These are phyloP conservation scores for Lacanobia oleracea DNA, from an alignment of 2,888 invertebrate species.

Conservation along the genomic window DNA sequence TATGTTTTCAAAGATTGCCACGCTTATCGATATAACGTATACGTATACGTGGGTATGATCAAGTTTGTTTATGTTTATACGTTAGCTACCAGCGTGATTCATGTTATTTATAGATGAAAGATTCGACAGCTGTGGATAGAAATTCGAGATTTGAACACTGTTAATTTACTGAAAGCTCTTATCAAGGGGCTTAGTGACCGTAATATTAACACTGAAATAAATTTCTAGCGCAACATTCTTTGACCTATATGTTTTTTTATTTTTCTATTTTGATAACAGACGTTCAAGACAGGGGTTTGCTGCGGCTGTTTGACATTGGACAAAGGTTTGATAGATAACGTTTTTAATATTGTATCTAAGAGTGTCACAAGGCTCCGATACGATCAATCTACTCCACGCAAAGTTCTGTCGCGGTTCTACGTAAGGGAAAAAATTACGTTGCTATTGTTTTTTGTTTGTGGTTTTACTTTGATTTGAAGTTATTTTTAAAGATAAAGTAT, in stretches of 20 bases:
- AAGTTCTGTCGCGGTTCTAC: slow-evolving; percentile 20
- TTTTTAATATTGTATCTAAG: slow-evolving; percentile 35
- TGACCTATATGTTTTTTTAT: not conserved
- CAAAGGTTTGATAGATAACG: slow-evolving; percentile 33
- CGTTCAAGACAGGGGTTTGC: not conserved
- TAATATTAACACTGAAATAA: not conserved
- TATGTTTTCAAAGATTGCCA: too few relatives aligned
- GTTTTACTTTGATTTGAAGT: slow-evolving; percentile 3
- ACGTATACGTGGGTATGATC: not conserved
- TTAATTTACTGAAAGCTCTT: not conserved
- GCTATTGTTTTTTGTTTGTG: slow-evolving; percentile 21
- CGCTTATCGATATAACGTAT: not conserved
- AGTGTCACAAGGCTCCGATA: slow-evolving; percentile 7
- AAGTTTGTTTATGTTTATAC: slow-evolving; percentile 16
- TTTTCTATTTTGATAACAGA: not conserved
- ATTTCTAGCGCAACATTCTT: not conserved
- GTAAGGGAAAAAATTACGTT: too few relatives aligned
- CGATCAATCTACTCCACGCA: slow-evolving; percentile 23
- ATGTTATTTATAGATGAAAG: slow-evolving; percentile 30
- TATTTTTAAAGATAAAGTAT: slow-evolving; percentile 27
- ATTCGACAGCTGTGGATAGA: slow-evolving; percentile 9
- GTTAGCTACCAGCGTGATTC: slow-evolving; percentile 13
- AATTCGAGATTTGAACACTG: not conserved
- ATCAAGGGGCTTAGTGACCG: not conserved
- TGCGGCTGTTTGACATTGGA: slow-evolving; percentile 4